Percentiles rank a stretch among this genome's conserved stretches.
phyloP scores from a whole-genome alignment of 2,888 invertebrate genomes.

The Erebia palarica region DNA sequence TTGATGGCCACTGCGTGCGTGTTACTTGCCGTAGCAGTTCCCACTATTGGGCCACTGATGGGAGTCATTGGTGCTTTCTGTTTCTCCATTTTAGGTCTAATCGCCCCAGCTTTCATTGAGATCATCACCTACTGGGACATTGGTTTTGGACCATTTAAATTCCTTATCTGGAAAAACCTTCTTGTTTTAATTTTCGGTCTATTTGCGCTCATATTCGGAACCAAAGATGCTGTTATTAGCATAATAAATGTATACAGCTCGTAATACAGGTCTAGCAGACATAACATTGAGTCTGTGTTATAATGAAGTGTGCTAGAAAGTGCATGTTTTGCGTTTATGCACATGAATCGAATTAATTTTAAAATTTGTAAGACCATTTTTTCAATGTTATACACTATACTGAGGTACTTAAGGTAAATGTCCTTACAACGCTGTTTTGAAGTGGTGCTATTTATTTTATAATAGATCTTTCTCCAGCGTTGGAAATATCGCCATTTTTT shows the following conservation, averaged over 20 bases:
- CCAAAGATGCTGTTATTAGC: conserved; percentile 63
- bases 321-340: neutral
- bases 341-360: conserved; percentile 23
- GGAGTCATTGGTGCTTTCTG: conserved; percentile 96
- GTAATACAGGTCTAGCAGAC: neutral
- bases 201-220: conserved; percentile 91
- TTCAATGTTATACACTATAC: conserved; percentile 15
- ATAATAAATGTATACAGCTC: conserved; percentile 45
- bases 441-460: conserved; percentile 39
- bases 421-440: conserved; percentile 28
- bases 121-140: conserved; percentile 92
- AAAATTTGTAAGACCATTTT: conserved; percentile 17
- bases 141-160: conserved; percentile 88
- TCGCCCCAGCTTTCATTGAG: conserved; percentile 93
- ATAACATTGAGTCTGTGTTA: neutral
- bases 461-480: conserved; percentile 29
- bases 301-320: conserved; percentile 25
- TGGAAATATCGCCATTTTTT: conserved; percentile 12
- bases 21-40: conserved; percentile 91
- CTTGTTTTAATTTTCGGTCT: conserved; percentile 89
- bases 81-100: conserved; percentile 94
- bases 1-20: conserved; percentile 87
- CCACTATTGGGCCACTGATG: conserved; percentile 94
- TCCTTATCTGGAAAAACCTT: conserved; percentile 90
- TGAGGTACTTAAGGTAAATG: conserved; percentile 12